Evolutionary conservation across 2,888 invertebrate genomes (phyloP).

Genomic region (Unio delphinus): DNA sequence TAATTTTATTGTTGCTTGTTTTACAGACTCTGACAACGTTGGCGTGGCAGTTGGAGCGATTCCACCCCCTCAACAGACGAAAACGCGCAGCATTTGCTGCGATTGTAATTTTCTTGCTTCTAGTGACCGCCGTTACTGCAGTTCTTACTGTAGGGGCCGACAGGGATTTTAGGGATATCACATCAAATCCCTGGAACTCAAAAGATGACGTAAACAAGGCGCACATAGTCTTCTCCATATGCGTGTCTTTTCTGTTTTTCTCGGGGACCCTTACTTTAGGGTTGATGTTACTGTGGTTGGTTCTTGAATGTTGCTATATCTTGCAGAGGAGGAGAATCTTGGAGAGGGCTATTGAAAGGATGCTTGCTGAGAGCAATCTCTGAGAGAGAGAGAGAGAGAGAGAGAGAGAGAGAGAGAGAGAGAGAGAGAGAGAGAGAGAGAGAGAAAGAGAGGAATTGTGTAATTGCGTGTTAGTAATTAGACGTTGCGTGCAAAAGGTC

Average conservation of each 20-base stretch:
- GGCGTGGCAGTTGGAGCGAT: constrained; percentile 32
- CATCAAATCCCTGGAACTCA: constrained; percentile 30
- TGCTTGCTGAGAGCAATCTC: constrained; percentile 10
- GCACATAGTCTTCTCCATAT: constrained; percentile 44
- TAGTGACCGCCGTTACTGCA: constrained; percentile 39
- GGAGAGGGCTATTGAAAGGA: constrained; percentile 18
- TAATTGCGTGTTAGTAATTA: too few species aligned
- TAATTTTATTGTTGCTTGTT: background rate
- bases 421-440: too few species aligned
- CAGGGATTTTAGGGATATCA: constrained; percentile 32
- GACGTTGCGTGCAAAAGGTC: too few species aligned
- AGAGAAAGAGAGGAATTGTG: too few species aligned
- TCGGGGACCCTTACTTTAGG: constrained; percentile 44
- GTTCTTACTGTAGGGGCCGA: constrained; percentile 42
- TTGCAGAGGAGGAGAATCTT: constrained; percentile 35
- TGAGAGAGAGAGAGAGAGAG: too few species aligned
- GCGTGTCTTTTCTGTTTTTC: constrained; percentile 46
- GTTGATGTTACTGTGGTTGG: constrained; percentile 36
- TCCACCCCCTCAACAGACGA: constrained; percentile 33
- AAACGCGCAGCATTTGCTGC: constrained; percentile 38
- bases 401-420: too few species aligned
- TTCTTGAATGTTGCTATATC: constrained; percentile 39
- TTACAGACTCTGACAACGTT: constrained; percentile 36
- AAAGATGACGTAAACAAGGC: constrained; percentile 27
- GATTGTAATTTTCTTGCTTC: constrained; percentile 33